Conservation (phyloP, 2,113 vertebrate species). For the Bostrychus sinensis region DNA sequence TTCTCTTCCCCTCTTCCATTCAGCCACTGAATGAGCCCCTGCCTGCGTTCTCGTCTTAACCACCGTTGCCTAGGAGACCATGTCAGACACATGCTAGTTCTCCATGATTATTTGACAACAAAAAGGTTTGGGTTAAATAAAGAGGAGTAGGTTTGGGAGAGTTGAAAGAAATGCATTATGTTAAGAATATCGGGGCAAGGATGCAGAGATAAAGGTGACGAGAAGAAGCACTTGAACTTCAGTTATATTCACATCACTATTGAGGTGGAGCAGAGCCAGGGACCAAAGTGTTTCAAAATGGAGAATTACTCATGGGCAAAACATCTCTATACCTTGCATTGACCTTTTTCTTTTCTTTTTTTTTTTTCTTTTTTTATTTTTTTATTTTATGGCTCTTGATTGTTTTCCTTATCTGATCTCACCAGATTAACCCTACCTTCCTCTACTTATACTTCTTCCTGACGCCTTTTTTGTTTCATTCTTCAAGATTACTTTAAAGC, state of each 20-base stretch:
- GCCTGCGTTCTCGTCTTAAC: conserved; percentile 79
- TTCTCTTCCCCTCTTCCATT: conserved; percentile 72
- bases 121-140: conserved; percentile 81
- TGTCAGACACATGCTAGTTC: conserved; percentile 84
- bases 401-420: conserved; percentile 6
- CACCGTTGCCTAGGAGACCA: conserved; percentile 81
- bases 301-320: conserved; percentile 49
- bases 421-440: too few relatives aligned
- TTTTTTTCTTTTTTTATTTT: conserved; percentile 5
- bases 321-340: background rate
- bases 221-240: conserved; percentile 65
- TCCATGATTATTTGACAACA: conserved; percentile 84
- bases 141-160: conserved; percentile 46
- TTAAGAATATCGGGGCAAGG: conserved; percentile 31
- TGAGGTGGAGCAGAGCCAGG: conserved; percentile 37
- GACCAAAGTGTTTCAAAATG: conserved; percentile 58
- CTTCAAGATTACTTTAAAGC: background rate
- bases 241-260: conserved; percentile 41
- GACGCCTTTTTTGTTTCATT: conserved; percentile 1
- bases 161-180: conserved; percentile 46
- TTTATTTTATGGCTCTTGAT: conserved; percentile 4
- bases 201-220: conserved; percentile 45
- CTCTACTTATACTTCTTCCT: conserved; percentile 14
- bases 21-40: conserved; percentile 79
- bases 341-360: background rate